A percentile compares a stretch with the other conserved stretches of the same genome.
Conservation (phyloP, 2,113 vertebrate species). For the Stegostoma tigrinum region DNA sequence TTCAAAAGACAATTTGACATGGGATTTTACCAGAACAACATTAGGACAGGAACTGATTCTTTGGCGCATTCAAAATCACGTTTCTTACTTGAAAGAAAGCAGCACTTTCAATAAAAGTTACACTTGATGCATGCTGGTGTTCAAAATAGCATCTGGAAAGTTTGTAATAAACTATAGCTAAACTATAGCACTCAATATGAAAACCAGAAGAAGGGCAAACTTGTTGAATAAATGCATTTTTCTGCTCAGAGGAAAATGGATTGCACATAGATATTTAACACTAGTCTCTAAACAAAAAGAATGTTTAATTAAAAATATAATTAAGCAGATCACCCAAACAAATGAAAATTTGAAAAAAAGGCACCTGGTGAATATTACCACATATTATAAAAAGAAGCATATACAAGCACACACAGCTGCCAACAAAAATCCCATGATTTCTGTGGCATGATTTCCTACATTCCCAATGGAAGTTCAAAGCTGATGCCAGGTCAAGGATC, state of each 20-base stretch:
- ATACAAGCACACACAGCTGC: neutral
- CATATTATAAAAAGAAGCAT: neutral
- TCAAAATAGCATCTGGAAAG: neutral
- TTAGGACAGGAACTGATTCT: neutral
- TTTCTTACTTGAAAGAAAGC: neutral
- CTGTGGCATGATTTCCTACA: neutral
- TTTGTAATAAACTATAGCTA: neutral
- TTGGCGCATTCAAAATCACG: neutral
- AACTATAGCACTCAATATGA: neutral
- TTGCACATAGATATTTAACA: neutral
- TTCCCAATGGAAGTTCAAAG: neutral
- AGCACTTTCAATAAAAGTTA: no score
- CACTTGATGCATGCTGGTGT: neutral
- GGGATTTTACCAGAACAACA: neutral
- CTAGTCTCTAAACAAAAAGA: neutral
- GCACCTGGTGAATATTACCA: neutral
- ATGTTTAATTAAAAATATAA: neutral
- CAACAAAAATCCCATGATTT: no score
- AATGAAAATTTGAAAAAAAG: neutral
- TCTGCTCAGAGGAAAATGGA: neutral
- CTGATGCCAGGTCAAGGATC: neutral
- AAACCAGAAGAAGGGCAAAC: neutral
- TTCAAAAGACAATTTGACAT: neutral
- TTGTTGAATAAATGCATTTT: neutral
- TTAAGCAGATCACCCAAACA: neutral